Conservation (phyloP, 2,888 invertebrate genomes). For the Chelonus formosanus region DNA sequence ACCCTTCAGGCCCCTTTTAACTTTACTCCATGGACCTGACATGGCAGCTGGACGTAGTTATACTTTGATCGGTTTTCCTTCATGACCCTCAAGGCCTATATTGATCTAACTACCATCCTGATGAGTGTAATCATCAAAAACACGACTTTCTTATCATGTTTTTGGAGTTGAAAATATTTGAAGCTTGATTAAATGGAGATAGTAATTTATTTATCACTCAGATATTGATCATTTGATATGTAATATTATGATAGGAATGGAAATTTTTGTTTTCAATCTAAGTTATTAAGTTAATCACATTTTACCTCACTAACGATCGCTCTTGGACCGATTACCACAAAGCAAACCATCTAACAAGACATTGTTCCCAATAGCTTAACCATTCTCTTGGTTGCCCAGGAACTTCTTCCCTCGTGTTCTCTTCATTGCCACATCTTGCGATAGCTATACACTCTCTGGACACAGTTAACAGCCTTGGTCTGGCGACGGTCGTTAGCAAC, state of each 20-base stretch:
- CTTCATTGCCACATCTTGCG: slow-evolving; percentile 23
- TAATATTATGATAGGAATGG: no score
- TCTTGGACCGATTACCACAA: slow-evolving; percentile 57
- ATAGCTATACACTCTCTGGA: slow-evolving; percentile 31
- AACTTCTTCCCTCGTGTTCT: slow-evolving; percentile 26
- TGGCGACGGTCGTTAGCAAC: slow-evolving; percentile 61
- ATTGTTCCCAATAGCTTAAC: slow-evolving; percentile 61
- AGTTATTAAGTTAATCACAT: slow-evolving; percentile 21
- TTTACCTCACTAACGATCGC: slow-evolving; percentile 27
- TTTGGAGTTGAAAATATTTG: no score
- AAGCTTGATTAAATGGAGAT: no score
- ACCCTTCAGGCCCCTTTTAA: slow-evolving; percentile 62
- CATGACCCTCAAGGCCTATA: slow-evolving; percentile 42
- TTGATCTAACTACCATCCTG: slow-evolving; percentile 23
- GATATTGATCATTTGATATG: no score
- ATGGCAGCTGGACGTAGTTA: slow-evolving; percentile 54
- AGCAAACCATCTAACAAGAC: slow-evolving; percentile 62
- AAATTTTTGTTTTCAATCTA: slow-evolving; percentile 8
- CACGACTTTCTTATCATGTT: no score
- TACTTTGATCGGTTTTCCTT: slow-evolving; percentile 50
- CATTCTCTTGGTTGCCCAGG: slow-evolving; percentile 43
- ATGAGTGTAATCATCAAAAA: no score
- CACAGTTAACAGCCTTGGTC: slow-evolving; percentile 60
- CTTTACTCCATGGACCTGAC: slow-evolving; percentile 62
- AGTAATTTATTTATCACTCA: no score